phyloP scores from a whole-genome alignment of 2,888 invertebrate species.

The Dioctria rufipes region DNA sequence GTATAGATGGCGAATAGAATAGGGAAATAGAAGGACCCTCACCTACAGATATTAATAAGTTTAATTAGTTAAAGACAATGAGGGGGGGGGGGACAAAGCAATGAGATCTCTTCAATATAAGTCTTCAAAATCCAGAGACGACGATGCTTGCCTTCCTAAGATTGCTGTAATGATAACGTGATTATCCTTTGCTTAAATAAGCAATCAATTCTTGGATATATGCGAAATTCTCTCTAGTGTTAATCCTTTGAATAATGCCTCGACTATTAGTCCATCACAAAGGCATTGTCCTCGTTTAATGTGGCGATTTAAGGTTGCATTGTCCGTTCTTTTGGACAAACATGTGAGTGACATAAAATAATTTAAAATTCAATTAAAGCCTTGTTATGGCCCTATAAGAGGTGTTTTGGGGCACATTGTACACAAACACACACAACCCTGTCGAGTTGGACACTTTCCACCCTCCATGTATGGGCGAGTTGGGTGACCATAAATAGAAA shows the following conservation, averaged over 20 bases:
- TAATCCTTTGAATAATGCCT: slow-evolving; percentile 47
- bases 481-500: slow-evolving; percentile 33
- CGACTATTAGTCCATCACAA: slow-evolving; percentile 21
- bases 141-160: background rate
- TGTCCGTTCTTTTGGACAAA: slow-evolving; percentile 37
- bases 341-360: slow-evolving; percentile 54
- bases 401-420: background rate
- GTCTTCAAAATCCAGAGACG: background rate
- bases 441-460: slow-evolving; percentile 34
- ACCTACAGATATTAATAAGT: slow-evolving; percentile 41
- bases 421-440: background rate
- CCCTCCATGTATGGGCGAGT: background rate
- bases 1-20: background rate
- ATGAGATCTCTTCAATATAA: too few relatives aligned
- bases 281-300: slow-evolving; percentile 36
- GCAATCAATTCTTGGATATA: slow-evolving; percentile 22
- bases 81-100: background rate
- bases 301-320: slow-evolving; percentile 40
- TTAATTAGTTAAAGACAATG: slow-evolving; percentile 50
- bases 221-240: background rate
- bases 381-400: slow-evolving; percentile 26
- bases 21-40: slow-evolving; percentile 5
- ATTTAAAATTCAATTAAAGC: slow-evolving; percentile 55
- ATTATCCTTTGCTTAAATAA: slow-evolving; percentile 30
- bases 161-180: slow-evolving; percentile 25